A percentile compares a stretch with the other conserved stretches of the same genome.
Evolutionary conservation across 2,113 vertebrate genomes (phyloP).

Genomic region (Lagopus muta): DNA sequence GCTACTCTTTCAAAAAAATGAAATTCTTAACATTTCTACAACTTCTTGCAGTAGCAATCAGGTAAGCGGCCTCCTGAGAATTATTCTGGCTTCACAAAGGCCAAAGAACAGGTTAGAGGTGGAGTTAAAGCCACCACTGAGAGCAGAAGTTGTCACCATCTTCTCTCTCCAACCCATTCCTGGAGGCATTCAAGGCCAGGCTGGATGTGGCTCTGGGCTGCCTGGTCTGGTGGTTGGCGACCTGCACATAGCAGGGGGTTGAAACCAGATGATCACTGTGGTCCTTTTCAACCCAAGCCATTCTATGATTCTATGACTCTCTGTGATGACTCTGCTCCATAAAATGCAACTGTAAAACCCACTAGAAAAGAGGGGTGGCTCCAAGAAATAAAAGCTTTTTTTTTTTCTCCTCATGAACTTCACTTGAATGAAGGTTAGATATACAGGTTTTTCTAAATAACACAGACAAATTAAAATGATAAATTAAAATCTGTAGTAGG

Average conservation of each 20-base stretch:
- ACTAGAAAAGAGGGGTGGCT: conserved; percentile 2
- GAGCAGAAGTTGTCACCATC: conserved; percentile 47
- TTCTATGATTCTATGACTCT: not conserved
- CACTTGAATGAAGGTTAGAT: conserved; percentile 62
- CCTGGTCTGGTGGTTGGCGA: too few relatives aligned
- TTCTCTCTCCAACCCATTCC: not conserved
- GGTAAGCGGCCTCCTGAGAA: conserved; percentile 28
- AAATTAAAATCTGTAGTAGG: conserved; percentile 64
- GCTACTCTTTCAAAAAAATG: not conserved
- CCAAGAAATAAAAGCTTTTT: conserved; percentile 49
- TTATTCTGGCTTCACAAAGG: not conserved
- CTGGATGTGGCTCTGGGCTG: too few relatives aligned
- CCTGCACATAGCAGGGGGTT: too few relatives aligned
- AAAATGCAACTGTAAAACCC: conserved; percentile 28
- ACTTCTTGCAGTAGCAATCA: not conserved
- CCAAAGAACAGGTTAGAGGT: not conserved
- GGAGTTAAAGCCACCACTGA: not conserved
- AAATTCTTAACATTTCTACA: not conserved
- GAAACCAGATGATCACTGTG: too few relatives aligned
- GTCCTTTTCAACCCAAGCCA: too few relatives aligned
- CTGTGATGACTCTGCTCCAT: not conserved
- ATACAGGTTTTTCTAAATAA: conserved; percentile 52
- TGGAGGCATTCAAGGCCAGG: too few relatives aligned
- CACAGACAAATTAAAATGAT: conserved; percentile 55
- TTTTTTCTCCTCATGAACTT: conserved; percentile 43